Percentiles rank a stretch among this genome's conserved stretches.
phyloP scores from a whole-genome alignment of 1,140 invertebrate species.

The Zaprionus ornatus region DNA sequence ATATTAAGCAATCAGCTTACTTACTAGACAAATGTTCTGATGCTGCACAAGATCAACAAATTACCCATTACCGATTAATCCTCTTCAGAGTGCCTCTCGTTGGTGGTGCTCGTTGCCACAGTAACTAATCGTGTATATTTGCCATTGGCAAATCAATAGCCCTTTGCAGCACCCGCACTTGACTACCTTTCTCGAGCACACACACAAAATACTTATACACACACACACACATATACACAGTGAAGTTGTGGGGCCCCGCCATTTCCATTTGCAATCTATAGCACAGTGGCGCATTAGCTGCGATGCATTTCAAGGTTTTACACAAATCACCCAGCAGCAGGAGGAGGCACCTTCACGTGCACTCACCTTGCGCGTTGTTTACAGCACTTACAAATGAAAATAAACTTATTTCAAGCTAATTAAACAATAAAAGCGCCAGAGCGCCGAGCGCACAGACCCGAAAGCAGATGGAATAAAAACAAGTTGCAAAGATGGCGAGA shows the following conservation, averaged over 20 bases:
- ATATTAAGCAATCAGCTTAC: constrained; percentile 23
- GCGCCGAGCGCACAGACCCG: constrained; percentile 37
- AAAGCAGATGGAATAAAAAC: constrained; percentile 60
- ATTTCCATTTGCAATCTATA: constrained; percentile 40
- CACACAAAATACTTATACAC: background rate
- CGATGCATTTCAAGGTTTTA: constrained; percentile 66
- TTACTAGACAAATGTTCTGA: constrained; percentile 14
- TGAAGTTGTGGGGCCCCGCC: constrained; percentile 4
- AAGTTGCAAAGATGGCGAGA: background rate
- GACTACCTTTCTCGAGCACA: background rate
- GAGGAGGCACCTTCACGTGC: constrained; percentile 18
- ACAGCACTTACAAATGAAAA: constrained; percentile 75
- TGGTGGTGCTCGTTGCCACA: constrained; percentile 8
- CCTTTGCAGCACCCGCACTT: constrained; percentile 11
- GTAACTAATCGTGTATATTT: constrained; percentile 37
- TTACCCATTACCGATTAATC: constrained; percentile 24
- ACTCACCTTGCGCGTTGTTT: constrained; percentile 63
- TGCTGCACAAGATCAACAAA: constrained; percentile 17
- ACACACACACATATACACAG: background rate
- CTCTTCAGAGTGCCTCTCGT: constrained; percentile 20
- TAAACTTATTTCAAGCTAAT: constrained; percentile 81
- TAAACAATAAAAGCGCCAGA: constrained; percentile 74
- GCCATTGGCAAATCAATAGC: constrained; percentile 33
- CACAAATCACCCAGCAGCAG: constrained; percentile 62
- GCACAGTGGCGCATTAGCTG: constrained; percentile 48